Base-by-base conservation (phyloP, 2,797 vertebrate species). In the Acrossocheilus fasciatus region DNA sequence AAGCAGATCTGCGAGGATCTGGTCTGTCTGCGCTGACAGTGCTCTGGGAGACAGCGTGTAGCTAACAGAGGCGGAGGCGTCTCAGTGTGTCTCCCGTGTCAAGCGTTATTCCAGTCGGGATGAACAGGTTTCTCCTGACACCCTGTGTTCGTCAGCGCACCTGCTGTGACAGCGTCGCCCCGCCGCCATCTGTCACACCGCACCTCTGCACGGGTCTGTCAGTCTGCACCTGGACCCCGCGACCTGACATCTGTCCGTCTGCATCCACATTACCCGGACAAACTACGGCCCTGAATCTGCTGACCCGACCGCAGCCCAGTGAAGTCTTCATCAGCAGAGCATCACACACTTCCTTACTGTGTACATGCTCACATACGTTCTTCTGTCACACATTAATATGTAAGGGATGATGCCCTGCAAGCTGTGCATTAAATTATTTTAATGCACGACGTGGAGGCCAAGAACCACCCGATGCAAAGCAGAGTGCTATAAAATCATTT, bases 181-280 rank as follows among this genome's bases (percentile, higher is more conserved):
- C 86, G 79, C 75, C 77, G 77, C 86, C 86, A 88, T 88, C 87
- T 88, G 87, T 88, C 87, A 81, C 47, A 18, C 76, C 52, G 62
- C 86, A 79, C 81, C 76, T 59, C 82, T 59, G 82, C 76, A 78
- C 34, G 81, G 50, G 57, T 45, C 73, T 81, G 80, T 87, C 86
- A 83, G 82, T 88, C 83, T 70, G 77, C 52, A 83, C 86, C 86
- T 87, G 86, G 86, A 87, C 73, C 81, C 43, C 17, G n/a, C 77
- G 59, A 84, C 87, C 87, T 76, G 83, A 85, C 78, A 88, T 85
- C 87, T 89, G 86, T 89, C 88, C 59, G 86, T 87, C 88, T 85
- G 86, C 85, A 89, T 85, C 85, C 52, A 87, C 83, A 87, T 88
- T 80, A 81, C 83, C 3, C 77, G n/a, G 64, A 85, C 87, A 90